Conservation (phyloP, 2,113 vertebrate genomes). For the Phycodurus eques region DNA sequence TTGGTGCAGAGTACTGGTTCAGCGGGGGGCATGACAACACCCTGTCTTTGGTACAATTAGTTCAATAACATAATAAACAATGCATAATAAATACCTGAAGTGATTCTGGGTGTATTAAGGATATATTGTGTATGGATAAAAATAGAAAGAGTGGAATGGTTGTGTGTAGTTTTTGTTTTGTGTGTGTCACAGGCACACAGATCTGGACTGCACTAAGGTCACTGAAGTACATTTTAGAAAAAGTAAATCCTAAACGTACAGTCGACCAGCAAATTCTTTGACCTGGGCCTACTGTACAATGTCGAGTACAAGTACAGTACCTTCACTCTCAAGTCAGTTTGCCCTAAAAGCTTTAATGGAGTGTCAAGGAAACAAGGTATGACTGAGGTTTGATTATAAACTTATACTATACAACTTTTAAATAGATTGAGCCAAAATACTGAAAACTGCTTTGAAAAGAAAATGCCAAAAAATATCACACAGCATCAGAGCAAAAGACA, state of each 20-base stretch:
- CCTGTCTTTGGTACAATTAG: neutral
- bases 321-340: neutral
- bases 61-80: neutral
- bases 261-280: neutral
- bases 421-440: slow-evolving; percentile 14
- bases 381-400: slow-evolving; percentile 17
- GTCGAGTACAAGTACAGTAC: neutral
- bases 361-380: slow-evolving; percentile 8
- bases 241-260: neutral
- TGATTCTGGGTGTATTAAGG: neutral
- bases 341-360: slow-evolving; percentile 5
- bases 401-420: slow-evolving; percentile 24
- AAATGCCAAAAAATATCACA: neutral
- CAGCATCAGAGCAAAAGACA: neutral
- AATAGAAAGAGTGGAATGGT: neutral
- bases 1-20: no score
- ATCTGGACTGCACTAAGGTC: neutral
- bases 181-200: neutral
- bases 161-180: neutral
- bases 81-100: slow-evolving; percentile 5
- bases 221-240: slow-evolving; percentile 6
- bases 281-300: neutral
- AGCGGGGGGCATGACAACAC: no score
- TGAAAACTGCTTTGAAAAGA: slow-evolving; percentile 4
- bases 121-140: neutral